A percentile compares a stretch with the other conserved stretches of the same genome.
Evolutionary conservation across 2,113 vertebrate genomes (phyloP).

Genomic region (Zapornia atra): DNA sequence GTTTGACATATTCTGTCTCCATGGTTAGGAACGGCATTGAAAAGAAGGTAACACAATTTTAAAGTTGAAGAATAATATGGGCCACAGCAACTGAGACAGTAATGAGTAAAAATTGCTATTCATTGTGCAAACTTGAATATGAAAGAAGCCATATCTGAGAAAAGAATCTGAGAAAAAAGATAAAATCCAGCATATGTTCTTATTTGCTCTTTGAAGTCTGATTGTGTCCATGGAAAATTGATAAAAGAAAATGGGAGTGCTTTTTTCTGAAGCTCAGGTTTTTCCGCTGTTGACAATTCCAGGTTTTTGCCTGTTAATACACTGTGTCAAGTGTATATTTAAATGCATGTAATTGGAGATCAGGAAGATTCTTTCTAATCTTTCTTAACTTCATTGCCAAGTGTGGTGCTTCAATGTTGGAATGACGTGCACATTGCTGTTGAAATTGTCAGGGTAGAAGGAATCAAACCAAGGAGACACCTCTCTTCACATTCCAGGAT

Average conservation of each 20-base stretch:
- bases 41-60: slow-evolving; percentile 39
- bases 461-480: background rate
- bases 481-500: background rate
- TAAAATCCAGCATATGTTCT: background rate
- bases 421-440: background rate
- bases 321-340: background rate
- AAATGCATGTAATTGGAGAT: background rate
- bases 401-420: background rate
- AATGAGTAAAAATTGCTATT: slow-evolving; percentile 43
- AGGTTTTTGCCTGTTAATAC: background rate
- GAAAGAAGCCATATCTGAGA: background rate
- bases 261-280: background rate
- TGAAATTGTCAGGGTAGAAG: background rate
- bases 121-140: slow-evolving; percentile 37
- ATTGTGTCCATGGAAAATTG: background rate
- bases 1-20: slow-evolving; percentile 25
- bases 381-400: background rate
- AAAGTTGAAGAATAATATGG: slow-evolving; percentile 31
- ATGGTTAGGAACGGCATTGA: slow-evolving; percentile 13
- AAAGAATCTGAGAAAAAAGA: background rate
- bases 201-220: slow-evolving; percentile 25
- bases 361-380: slow-evolving; percentile 6
- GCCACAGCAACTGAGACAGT: slow-evolving; percentile 3
- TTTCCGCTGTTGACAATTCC: background rate
- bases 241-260: background rate